A percentile compares a stretch with the other conserved stretches of the same genome.
Conservation (phyloP, 2,888 invertebrate genomes). For the Drosophila formosana region DNA sequence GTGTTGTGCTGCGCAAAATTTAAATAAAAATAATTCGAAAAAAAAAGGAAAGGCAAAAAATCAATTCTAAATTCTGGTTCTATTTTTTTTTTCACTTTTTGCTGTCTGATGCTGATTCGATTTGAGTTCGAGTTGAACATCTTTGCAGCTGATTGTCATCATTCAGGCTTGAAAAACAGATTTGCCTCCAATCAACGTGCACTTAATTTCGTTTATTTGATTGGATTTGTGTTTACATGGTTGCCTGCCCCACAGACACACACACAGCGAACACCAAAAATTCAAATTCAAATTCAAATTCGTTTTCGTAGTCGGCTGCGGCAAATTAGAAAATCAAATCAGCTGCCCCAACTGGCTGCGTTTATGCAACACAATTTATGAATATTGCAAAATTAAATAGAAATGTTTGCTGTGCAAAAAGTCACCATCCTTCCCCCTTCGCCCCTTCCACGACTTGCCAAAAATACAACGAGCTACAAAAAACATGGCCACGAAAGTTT, state of each 20-base stretch:
- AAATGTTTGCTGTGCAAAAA: slow-evolving; percentile 59
- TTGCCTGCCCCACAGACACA: slow-evolving; percentile 57
- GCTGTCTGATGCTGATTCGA: slow-evolving; percentile 61
- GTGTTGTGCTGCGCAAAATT: slow-evolving; percentile 45
- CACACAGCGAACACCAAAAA: slow-evolving; percentile 36
- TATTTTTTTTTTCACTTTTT: slow-evolving; percentile 7
- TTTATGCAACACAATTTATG: slow-evolving; percentile 68
- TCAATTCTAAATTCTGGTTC: slow-evolving; percentile 42
- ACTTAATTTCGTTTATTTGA: slow-evolving; percentile 81
- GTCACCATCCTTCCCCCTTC: slow-evolving; percentile 15
- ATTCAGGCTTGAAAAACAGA: slow-evolving; percentile 80
- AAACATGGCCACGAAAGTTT: slow-evolving; percentile 77
- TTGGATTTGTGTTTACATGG: slow-evolving; percentile 81
- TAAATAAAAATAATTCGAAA: slow-evolving; percentile 56
- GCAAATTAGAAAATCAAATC: slow-evolving; percentile 78
- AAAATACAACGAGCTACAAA: slow-evolving; percentile 35
- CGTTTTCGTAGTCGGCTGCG: slow-evolving; percentile 48
- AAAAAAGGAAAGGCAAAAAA: slow-evolving; percentile 34
- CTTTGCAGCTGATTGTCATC: slow-evolving; percentile 73
- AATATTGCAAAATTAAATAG: slow-evolving; percentile 79
- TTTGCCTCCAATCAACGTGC: slow-evolving; percentile 82
- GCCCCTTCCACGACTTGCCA: slow-evolving; percentile 18
- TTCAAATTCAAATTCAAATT: slow-evolving; percentile 73
- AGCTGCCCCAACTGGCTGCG: slow-evolving; percentile 55
- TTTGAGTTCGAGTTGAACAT: slow-evolving; percentile 41